phyloP scores from a whole-genome alignment of 23 tunicate species.

The Ascidia mentula region DNA sequence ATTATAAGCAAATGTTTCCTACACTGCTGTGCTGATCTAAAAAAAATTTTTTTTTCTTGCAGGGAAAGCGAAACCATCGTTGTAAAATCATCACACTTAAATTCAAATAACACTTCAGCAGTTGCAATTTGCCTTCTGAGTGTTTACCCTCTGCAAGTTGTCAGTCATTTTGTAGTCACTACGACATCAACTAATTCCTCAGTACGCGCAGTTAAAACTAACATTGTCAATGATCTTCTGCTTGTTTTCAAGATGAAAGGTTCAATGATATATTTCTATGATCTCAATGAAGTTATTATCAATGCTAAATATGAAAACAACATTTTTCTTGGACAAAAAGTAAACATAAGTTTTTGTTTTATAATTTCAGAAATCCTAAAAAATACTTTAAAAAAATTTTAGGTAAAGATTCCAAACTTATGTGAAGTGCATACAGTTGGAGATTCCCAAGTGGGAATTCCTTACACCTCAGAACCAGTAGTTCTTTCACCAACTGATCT shows the following conservation, averaged over 20 bases:
- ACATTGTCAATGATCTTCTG: slow-evolving; percentile 37
- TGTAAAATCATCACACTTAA: slow-evolving; percentile 32
- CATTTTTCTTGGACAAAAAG: not conserved
- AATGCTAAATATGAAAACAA: slow-evolving; percentile 2
- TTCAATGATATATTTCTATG: slow-evolving; percentile 43
- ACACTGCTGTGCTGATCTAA: not conserved
- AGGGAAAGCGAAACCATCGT: slow-evolving; percentile 37
- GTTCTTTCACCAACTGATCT: not conserved
- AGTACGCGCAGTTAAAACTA: slow-evolving; percentile 18
- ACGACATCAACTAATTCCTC: slow-evolving; percentile 5
- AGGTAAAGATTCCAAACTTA: not conserved
- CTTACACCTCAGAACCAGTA: slow-evolving; percentile 50
- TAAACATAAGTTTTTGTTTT: too few species aligned
- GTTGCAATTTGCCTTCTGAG: slow-evolving; percentile 37
- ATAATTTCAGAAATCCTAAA: too few species aligned
- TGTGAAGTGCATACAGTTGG: slow-evolving; percentile 25
- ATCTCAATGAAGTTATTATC: slow-evolving; percentile 39
- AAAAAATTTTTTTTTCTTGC: not conserved
- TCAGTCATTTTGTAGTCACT: slow-evolving; percentile 60
- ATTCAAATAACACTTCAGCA: not conserved
- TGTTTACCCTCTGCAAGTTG: slow-evolving; percentile 46
- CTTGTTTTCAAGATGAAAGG: slow-evolving; percentile 30
- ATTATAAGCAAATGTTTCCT: not conserved
- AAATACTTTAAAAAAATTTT: too few species aligned
- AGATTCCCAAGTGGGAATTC: slow-evolving; percentile 52